These are phyloP conservation scores for Diadromus collaris DNA, from an alignment of 2,888 invertebrate species.

Conservation along the genomic window DNA sequence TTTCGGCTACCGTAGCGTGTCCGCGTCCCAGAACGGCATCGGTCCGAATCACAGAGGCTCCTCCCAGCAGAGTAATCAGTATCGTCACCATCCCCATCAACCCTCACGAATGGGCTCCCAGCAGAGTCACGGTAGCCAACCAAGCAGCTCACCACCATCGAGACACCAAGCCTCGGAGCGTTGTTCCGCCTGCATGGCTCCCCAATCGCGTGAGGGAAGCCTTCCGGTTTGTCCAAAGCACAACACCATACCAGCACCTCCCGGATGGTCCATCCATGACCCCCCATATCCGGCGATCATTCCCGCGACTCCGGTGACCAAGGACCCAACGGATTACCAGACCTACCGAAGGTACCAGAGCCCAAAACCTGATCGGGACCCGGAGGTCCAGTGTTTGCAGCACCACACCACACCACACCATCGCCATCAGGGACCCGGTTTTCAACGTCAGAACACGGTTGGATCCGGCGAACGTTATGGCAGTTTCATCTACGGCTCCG, in stretches of 20 bases:
- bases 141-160: slow-evolving; percentile 56
- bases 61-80: slow-evolving; percentile 54
- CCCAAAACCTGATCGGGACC: slow-evolving; percentile 67
- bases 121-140: slow-evolving; percentile 50
- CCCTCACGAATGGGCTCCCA: slow-evolving; percentile 63
- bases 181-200: slow-evolving; percentile 72
- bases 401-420: too few species aligned
- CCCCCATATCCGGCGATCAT: slow-evolving; percentile 63
- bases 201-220: slow-evolving; percentile 68
- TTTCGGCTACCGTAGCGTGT: slow-evolving; percentile 80
- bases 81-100: slow-evolving; percentile 62
- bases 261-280: slow-evolving; percentile 76
- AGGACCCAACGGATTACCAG: slow-evolving; percentile 69
- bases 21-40: slow-evolving; percentile 68
- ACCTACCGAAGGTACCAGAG: slow-evolving; percentile 74
- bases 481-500: slow-evolving; percentile 72
- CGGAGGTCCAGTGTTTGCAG: too few species aligned
- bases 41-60: slow-evolving; percentile 3
- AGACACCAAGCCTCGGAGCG: slow-evolving; percentile 62
- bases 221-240: slow-evolving; percentile 70
- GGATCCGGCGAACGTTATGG: slow-evolving; percentile 77
- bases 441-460: slow-evolving; percentile 61
- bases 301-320: slow-evolving; percentile 61
- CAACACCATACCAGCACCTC: slow-evolving; percentile 76
- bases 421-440: slow-evolving; percentile 33